phyloP scores from a whole-genome alignment of 2,113 vertebrate species.

The Cavia porcellus region DNA sequence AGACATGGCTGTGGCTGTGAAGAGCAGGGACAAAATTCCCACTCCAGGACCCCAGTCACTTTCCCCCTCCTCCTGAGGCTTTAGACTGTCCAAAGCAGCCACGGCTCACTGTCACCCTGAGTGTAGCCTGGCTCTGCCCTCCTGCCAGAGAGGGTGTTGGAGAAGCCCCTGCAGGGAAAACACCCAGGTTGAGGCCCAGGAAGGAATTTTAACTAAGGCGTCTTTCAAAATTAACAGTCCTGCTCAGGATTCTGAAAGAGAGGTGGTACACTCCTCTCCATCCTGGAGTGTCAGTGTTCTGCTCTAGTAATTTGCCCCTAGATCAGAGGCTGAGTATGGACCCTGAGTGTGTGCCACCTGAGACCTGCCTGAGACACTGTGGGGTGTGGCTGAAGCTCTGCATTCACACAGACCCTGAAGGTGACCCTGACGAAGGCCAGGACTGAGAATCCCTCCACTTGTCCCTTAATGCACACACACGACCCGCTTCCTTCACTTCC shows the following conservation, averaged over 20 bases:
- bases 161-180: fast-evolving
- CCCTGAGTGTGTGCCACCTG: neutral
- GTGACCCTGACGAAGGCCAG: fast-evolving
- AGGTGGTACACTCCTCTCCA: neutral
- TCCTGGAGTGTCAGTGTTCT: neutral
- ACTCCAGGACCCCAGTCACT: no score
- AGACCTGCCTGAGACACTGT: neutral
- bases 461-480: neutral
- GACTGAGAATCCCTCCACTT: neutral
- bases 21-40: neutral
- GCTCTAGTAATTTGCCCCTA: neutral
- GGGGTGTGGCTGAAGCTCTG: neutral
- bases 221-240: neutral
- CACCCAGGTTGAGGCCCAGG: fast-evolving
- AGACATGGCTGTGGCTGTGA: neutral
- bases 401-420: neutral
- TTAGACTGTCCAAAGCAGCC: neutral
- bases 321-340: neutral
- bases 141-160: neutral
- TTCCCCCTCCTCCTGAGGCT: no score
- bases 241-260: neutral
- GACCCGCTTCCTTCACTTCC: neutral
- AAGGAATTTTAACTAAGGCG: neutral
- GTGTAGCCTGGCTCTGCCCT: fast-evolving
- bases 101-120: neutral